Percentiles rank a stretch among this genome's conserved stretches.
Evolutionary conservation across 1,140 invertebrate species (phyloP).

Genomic region (Platyscapa corneri): DNA sequence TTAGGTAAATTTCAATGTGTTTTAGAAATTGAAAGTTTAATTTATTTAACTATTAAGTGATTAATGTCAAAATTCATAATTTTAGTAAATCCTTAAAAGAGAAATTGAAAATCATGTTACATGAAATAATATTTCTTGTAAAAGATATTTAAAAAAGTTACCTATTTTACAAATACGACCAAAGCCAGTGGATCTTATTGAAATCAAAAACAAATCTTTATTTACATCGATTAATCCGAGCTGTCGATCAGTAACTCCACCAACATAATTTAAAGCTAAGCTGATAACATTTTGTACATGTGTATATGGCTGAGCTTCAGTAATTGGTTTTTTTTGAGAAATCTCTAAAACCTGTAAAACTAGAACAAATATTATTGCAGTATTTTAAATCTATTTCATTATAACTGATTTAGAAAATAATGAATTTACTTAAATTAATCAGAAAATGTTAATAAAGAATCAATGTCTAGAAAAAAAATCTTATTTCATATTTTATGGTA

Average conservation of each 20-base stretch:
- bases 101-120: too few species aligned
- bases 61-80: too few species aligned
- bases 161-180: conserved; percentile 85
- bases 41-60: too few species aligned
- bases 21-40: too few species aligned
- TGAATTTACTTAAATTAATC: neutral
- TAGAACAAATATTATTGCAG: conserved; percentile 65
- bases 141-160: conserved; percentile 63
- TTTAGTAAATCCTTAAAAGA: too few species aligned
- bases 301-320: conserved; percentile 79
- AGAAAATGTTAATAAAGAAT: neutral
- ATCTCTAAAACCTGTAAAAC: conserved; percentile 91
- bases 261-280: conserved; percentile 87
- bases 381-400: neutral
- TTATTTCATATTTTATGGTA: too few species aligned
- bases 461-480: too few species aligned
- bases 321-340: conserved; percentile 79
- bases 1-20: too few species aligned
- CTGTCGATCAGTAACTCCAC: conserved; percentile 80
- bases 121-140: neutral
- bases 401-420: neutral
- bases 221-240: conserved; percentile 89
- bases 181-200: conserved; percentile 80
- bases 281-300: conserved; percentile 78
- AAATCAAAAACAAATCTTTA: conserved; percentile 84